These are phyloP conservation scores for Peromyscus attwateri DNA, from an alignment of 2,797 vertebrate genomes.

Conservation along the genomic window DNA sequence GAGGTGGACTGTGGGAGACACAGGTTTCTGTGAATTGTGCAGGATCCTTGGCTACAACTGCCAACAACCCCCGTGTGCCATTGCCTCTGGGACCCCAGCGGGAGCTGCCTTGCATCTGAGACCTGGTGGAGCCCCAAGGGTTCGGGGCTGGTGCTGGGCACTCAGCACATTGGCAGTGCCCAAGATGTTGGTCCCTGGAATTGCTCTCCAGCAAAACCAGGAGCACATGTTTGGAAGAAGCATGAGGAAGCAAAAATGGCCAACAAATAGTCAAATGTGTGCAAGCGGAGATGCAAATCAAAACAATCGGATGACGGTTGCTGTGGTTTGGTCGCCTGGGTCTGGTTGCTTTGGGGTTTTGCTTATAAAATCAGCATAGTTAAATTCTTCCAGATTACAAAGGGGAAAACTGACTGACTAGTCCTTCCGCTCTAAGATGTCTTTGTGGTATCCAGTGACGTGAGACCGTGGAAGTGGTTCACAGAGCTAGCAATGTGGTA, in stretches of 20 bases:
- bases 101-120: no score
- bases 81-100: not conserved
- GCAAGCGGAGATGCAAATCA: not conserved
- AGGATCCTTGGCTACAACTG: not conserved
- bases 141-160: not conserved
- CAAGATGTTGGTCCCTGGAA: not conserved
- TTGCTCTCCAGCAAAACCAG: not conserved
- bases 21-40: not conserved
- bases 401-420: not conserved
- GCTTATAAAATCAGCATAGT: not conserved
- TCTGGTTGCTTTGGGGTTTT: not conserved
- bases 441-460: not conserved
- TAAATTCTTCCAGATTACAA: slow-evolving; percentile 16
- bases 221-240: not conserved
- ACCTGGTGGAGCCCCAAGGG: rapidly evolving
- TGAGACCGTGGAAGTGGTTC: not conserved
- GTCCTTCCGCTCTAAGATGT: not conserved
- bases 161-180: not conserved
- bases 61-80: not conserved
- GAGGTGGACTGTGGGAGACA: not conserved
- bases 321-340: no score
- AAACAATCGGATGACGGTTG: not conserved
- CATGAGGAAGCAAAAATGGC: not conserved
- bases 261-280: not conserved
- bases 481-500: not conserved